Conservation (phyloP, 2,888 invertebrate species). For the Nematopogon swammerdamellus region DNA sequence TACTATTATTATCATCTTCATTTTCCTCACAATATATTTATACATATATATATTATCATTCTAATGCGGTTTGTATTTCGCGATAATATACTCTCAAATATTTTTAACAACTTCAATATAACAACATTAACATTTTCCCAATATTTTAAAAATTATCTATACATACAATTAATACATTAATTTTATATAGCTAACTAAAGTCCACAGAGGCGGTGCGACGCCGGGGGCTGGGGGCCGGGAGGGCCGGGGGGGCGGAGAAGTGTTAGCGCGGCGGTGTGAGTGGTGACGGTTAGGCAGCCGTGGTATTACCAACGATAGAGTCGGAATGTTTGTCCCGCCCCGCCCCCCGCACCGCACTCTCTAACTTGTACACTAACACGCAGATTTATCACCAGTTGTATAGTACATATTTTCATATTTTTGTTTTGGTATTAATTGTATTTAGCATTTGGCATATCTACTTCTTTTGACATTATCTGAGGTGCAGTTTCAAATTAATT, state of each 20-base stretch:
- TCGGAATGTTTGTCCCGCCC: background rate
- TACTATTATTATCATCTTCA: background rate
- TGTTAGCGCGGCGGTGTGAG: no score
- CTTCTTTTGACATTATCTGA: no score
- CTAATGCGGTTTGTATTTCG: conserved; percentile 23
- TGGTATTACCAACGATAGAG: background rate
- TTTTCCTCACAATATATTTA: background rate
- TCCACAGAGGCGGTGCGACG: conserved; percentile 12
- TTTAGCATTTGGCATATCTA: background rate
- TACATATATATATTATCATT: background rate
- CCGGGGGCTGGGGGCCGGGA: no score
- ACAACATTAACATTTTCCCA: conserved; percentile 53
- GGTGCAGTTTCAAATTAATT: no score
- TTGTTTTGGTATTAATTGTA: background rate
- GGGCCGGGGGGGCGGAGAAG: no score
- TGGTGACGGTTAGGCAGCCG: no score
- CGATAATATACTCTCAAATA: conserved; percentile 57
- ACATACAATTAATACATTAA: conserved; percentile 34
- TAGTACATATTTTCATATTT: background rate
- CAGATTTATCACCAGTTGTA: background rate
- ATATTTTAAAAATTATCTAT: conserved; percentile 46
- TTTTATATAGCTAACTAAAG: conserved; percentile 42
- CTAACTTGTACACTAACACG: no score
- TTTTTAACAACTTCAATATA: conserved; percentile 55
- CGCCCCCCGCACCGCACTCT: no score